phyloP scores from a whole-genome alignment of 2,797 vertebrate species.

The Ciconia nigra region DNA sequence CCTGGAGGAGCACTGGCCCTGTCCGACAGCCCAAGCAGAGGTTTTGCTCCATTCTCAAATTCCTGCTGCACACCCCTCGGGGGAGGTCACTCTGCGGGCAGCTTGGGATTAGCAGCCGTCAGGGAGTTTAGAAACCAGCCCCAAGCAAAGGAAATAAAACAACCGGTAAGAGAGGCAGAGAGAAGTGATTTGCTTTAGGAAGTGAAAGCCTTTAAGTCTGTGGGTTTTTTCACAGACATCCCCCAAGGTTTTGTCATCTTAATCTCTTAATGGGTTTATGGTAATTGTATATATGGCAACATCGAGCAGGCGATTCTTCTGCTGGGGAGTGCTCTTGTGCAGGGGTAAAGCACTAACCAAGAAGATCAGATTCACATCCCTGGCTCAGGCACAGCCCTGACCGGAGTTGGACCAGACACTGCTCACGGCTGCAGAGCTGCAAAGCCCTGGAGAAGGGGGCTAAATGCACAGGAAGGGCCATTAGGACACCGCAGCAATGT shows the following conservation, averaged over 20 bases:
- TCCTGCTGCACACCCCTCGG: not conserved
- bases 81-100: not conserved
- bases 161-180: not conserved
- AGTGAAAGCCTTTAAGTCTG: conserved; percentile 17
- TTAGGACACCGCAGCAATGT: not conserved
- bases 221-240: not conserved
- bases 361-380: not conserved
- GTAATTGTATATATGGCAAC: not conserved
- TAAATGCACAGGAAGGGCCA: not conserved
- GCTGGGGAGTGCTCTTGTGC: not conserved
- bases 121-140: not conserved
- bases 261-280: conserved; percentile 55
- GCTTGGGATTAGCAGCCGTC: not conserved
- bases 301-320: not conserved
- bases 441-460: not conserved
- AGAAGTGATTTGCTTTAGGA: not conserved
- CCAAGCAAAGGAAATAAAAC: not conserved
- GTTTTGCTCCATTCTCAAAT: not conserved
- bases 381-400: not conserved
- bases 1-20: not conserved
- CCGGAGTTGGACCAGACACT: not conserved
- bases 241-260: conserved; percentile 24
- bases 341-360: not conserved
- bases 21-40: not conserved
- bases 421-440: not conserved